Evolutionary conservation across 2,113 vertebrate species (phyloP).

Genomic region (Panthera leo): DNA sequence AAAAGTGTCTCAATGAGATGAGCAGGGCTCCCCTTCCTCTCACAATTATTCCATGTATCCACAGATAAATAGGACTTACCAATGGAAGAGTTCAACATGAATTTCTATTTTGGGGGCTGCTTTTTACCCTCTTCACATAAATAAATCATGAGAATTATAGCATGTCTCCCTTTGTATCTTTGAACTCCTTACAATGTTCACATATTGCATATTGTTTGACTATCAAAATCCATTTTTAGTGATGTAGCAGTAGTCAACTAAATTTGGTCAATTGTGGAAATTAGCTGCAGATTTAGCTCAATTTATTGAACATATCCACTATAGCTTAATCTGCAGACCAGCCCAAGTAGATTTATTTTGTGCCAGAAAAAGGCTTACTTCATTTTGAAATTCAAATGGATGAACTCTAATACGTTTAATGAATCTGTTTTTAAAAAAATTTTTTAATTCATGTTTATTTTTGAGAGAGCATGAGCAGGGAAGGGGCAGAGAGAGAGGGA

Average conservation of each 20-base stretch:
- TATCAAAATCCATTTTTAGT: background rate
- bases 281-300: background rate
- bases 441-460: no score
- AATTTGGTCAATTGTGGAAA: background rate
- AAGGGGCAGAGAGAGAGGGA: no score
- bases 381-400: conserved; percentile 19
- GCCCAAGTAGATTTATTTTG: background rate
- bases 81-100: background rate
- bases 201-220: background rate
- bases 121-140: background rate
- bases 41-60: background rate
- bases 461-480: no score
- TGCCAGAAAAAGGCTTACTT: background rate
- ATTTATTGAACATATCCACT: background rate
- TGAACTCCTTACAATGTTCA: background rate
- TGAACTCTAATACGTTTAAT: background rate
- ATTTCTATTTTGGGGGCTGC: background rate
- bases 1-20: background rate
- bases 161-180: background rate
- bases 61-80: background rate
- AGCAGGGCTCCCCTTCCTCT: background rate
- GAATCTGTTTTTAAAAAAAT: background rate
- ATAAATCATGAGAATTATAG: background rate
- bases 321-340: background rate
- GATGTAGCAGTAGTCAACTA: background rate